Evolutionary conservation across 1,140 invertebrate species (phyloP).

Genomic region (Littorina saxatilis): DNA sequence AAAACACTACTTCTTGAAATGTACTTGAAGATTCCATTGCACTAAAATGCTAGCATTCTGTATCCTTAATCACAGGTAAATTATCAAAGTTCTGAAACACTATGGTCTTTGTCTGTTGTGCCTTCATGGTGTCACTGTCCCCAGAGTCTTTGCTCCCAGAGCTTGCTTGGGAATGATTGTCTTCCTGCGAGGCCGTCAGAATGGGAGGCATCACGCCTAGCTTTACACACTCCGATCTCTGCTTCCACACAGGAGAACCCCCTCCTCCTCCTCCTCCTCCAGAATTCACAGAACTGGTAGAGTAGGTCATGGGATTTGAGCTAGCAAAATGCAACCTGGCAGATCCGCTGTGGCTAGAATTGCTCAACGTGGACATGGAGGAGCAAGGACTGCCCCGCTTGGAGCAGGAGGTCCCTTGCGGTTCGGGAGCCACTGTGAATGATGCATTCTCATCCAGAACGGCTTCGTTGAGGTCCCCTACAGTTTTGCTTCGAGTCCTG

Average conservation of each 20-base stretch:
- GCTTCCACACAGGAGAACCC: slow-evolving; percentile 92
- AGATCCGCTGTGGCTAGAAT: slow-evolving; percentile 87
- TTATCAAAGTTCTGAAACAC: slow-evolving; percentile 50
- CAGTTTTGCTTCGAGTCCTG: slow-evolving; percentile 90
- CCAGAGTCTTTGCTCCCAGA: slow-evolving; percentile 40
- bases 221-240: slow-evolving; percentile 78
- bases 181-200: slow-evolving; percentile 36
- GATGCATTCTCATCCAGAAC: slow-evolving; percentile 91
- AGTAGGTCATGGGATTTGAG: slow-evolving; percentile 92
- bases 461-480: slow-evolving; percentile 82
- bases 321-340: slow-evolving; percentile 95
- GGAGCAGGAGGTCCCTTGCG: slow-evolving; percentile 68
- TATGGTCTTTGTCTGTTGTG: slow-evolving; percentile 52
- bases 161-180: slow-evolving; percentile 37
- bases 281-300: slow-evolving; percentile 77
- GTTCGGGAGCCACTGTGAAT: slow-evolving; percentile 75
- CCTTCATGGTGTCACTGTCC: slow-evolving; percentile 43
- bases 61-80: slow-evolving; percentile 54
- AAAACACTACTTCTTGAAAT: no score
- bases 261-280: slow-evolving; percentile 39
- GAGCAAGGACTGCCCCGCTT: slow-evolving; percentile 88
- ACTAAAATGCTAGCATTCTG: slow-evolving; percentile 52
- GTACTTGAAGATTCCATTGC: no score
- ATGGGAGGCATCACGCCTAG: slow-evolving; percentile 58
- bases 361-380: slow-evolving; percentile 92